Evolutionary conservation across 2,888 invertebrate species (phyloP).

Genomic region (Nomada lathburiana): DNA sequence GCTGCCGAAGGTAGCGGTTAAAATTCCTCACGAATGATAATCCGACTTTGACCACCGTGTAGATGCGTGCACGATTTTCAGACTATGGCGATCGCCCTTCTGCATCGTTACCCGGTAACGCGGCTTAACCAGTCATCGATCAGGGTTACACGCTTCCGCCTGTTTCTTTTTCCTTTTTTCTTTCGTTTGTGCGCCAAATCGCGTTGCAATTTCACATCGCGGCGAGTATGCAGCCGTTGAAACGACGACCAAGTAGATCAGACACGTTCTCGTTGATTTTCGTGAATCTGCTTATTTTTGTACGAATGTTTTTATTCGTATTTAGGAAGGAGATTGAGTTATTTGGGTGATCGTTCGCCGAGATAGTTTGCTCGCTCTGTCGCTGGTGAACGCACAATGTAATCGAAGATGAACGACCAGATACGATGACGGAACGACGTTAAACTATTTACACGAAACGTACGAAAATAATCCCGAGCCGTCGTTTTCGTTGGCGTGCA

Average conservation of each 20-base stretch:
- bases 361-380: slow-evolving; percentile 7
- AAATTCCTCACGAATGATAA: slow-evolving; percentile 66
- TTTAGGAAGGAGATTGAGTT: slow-evolving; percentile 29
- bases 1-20: slow-evolving; percentile 64
- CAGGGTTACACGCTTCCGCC: slow-evolving; percentile 16
- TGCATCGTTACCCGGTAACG: slow-evolving; percentile 34
- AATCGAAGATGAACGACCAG: slow-evolving; percentile 21
- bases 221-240: background rate
- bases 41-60: slow-evolving; percentile 5
- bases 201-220: background rate
- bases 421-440: slow-evolving; percentile 10
- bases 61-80: slow-evolving; percentile 44
- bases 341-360: slow-evolving; percentile 12
- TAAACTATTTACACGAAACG: slow-evolving; percentile 45
- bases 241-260: background rate
- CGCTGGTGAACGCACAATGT: slow-evolving; percentile 11
- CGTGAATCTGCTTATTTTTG: background rate
- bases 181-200: background rate
- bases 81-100: slow-evolving; percentile 55
- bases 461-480: slow-evolving; percentile 38
- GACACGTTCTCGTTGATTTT: background rate
- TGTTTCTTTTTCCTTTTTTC: background rate
- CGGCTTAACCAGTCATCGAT: slow-evolving; percentile 46
- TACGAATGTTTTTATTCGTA: background rate
- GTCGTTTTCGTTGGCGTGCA: slow-evolving; percentile 54